These are phyloP conservation scores for Hozukius guyotensis DNA, from an alignment of 2,797 vertebrate genomes.

Conservation along the genomic window DNA sequence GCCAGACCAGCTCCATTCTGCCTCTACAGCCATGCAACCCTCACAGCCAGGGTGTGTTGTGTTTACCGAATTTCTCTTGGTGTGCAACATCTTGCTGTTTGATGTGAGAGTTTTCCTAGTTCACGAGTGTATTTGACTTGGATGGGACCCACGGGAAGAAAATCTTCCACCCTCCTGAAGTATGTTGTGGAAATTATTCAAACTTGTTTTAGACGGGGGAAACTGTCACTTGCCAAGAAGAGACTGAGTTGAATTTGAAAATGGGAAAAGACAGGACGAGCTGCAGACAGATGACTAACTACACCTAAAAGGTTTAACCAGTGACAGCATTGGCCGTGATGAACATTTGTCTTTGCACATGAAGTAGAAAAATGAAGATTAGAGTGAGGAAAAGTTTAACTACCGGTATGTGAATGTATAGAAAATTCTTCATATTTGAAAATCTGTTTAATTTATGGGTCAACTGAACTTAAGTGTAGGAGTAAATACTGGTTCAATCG, in stretches of 20 bases:
- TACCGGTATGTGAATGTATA: background rate
- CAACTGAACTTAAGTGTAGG: background rate
- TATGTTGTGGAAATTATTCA: slow-evolving; percentile 82
- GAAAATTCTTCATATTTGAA: background rate
- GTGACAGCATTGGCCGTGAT: background rate
- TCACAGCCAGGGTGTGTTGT: slow-evolving; percentile 77
- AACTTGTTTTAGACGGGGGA: slow-evolving; percentile 74
- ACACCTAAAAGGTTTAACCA: slow-evolving; percentile 5
- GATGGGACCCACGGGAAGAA: slow-evolving; percentile 76
- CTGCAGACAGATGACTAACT: slow-evolving; percentile 20
- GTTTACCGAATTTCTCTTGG: slow-evolving; percentile 76
- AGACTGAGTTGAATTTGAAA: slow-evolving; percentile 51
- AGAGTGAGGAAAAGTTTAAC: background rate
- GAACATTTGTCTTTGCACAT: background rate
- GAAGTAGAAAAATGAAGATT: background rate
- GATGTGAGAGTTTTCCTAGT: slow-evolving; percentile 81
- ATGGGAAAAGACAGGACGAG: slow-evolving; percentile 38
- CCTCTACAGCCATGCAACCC: slow-evolving; percentile 42
- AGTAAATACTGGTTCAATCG: background rate
- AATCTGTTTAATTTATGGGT: background rate
- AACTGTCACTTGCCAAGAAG: slow-evolving; percentile 67
- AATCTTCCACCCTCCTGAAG: slow-evolving; percentile 78
- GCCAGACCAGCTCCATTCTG: slow-evolving; percentile 38
- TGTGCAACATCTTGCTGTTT: slow-evolving; percentile 77
- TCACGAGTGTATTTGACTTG: slow-evolving; percentile 82